phyloP scores from a whole-genome alignment of 2,113 vertebrate genomes.

The Cyphomyrus discorhynchus region DNA sequence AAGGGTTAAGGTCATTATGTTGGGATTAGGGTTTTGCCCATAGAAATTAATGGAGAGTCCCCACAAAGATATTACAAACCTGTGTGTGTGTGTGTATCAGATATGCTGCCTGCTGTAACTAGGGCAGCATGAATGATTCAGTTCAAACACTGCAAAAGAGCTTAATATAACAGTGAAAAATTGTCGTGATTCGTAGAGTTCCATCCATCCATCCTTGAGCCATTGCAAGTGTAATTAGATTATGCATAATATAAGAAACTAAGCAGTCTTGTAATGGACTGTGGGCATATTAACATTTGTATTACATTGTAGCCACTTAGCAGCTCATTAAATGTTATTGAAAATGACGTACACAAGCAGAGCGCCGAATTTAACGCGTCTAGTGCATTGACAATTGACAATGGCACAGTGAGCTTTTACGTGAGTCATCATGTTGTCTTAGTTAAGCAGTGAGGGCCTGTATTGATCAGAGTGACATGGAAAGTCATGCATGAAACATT shows the following conservation, averaged over 20 bases:
- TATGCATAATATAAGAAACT: not conserved
- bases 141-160: not conserved
- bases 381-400: not conserved
- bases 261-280: not conserved
- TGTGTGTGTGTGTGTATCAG: not conserved
- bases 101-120: not conserved
- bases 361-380: not conserved
- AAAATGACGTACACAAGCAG: not conserved
- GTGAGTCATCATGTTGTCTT: not conserved
- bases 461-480: not conserved
- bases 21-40: no score
- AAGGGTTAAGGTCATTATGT: no score
- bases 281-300: not conserved
- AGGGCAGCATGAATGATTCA: not conserved
- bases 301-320: not conserved
- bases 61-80: no score
- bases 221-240: not conserved
- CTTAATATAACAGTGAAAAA: not conserved
- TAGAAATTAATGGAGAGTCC: no score
- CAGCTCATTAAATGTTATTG: not conserved
- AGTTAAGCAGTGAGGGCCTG: not conserved
- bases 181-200: not conserved
- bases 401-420: not conserved
- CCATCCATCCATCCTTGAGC: not conserved
- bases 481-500: not conserved